Conservation (phyloP, 53 echinoderm and acorn worm species). For the Glandiceps talaboti region DNA sequence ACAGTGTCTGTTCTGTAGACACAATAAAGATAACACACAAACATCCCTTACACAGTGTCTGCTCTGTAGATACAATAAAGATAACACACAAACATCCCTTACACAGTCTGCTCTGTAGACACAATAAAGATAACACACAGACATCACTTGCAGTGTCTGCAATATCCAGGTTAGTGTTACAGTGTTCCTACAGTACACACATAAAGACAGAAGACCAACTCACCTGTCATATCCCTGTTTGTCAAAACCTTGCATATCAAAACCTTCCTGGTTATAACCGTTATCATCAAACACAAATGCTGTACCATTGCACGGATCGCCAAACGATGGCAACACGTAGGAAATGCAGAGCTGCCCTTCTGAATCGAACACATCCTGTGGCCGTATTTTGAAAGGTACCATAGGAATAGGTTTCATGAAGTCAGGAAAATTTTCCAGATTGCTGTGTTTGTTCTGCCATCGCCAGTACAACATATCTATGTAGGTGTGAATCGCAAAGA, state of each 20-base stretch:
- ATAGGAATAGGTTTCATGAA: conserved; percentile 49
- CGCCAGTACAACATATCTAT: conserved; percentile 88
- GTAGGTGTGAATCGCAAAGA: conserved; percentile 74
- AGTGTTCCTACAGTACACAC: too few species aligned
- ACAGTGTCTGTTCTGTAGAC: too few species aligned
- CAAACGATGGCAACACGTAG: conserved; percentile 50
- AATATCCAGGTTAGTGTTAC: too few species aligned
- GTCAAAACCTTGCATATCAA: conserved; percentile 74
- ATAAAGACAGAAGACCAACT: too few species aligned
- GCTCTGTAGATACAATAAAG: too few species aligned
- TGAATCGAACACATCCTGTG: conserved; percentile 44
- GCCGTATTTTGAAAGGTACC: conserved; percentile 71
- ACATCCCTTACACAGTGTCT: too few species aligned
- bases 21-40: too few species aligned
- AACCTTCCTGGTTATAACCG: conserved; percentile 70
- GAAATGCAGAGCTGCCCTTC: conserved; percentile 78
- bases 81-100: neutral
- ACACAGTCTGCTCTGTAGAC: neutral
- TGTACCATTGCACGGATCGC: conserved; percentile 69
- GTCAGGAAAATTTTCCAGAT: conserved; percentile 35
- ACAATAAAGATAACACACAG: neutral
- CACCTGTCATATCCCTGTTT: conserved; percentile 40
- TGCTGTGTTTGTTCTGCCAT: conserved; percentile 59
- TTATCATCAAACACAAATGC: conserved; percentile 37
- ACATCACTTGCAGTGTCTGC: too few species aligned